Evolutionary conservation across 2,113 vertebrate genomes (phyloP), one percentile per base, ranked within the genome.

Genomic region (Himantopus leucocephalus): DNA sequence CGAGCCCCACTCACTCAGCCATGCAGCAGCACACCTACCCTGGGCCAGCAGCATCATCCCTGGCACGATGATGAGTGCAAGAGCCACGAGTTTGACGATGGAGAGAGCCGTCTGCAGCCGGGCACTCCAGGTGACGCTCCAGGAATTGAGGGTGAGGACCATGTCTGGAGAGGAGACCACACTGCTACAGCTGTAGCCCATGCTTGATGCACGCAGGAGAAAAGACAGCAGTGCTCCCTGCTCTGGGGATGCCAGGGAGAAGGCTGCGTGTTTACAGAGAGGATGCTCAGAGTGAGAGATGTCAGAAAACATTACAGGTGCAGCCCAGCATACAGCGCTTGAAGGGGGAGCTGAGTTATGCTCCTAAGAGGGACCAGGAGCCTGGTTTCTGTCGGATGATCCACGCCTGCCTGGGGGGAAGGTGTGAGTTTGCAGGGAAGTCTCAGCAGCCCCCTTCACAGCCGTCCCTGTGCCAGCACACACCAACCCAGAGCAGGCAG

Each of bases 121-220:
- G 22, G 98, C 98, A 3, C 98, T 98, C 98, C 98, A 66, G 88
- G 96, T 98, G 93, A 99, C 99, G 0, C 99, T 99, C 98, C 99
- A 99, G 92, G 98, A 99, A 78, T 99, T 99, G 68, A 99, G 72
- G 12, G 97, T 98, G 27, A 99, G 98, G 35, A 99, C 97, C 45
- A 79, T 97, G 1, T 98, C 99, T 99, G 71, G 29, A 79, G 66
- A 68, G 94, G 64, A 96, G 50, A 94, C 2, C 78, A 70, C 72
- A 55, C 37, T 68, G 66, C 34, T 52, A 30, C 47, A 82, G 72
- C 52, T 90, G 56, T 45, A 93, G 43, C 60, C 32, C 52, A 22
- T 2, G 29, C 62, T 88, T 1, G 0, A 32, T 3, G 2, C 27
- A 62, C 1, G 0, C 4, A 71, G 67, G 68, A 32, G 24, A 74